phyloP scores from a whole-genome alignment of 2,888 invertebrate genomes.

The Embidobia sp. region DNA sequence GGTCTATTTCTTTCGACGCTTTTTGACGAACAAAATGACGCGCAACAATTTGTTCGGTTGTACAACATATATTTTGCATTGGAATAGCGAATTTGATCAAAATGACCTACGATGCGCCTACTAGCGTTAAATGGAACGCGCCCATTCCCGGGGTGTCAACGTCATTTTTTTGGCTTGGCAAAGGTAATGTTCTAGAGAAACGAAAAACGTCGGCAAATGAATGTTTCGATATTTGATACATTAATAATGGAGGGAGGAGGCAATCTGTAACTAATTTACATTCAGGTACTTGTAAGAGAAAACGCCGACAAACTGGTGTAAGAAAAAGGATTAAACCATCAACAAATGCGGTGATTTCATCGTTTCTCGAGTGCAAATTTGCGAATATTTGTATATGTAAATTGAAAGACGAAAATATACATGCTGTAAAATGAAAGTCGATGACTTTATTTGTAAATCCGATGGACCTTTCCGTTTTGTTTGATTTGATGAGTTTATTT shows the following conservation, averaged over 20 bases:
- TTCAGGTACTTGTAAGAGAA: slow-evolving; percentile 60
- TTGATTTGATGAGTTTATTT: too few species aligned
- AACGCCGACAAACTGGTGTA: slow-evolving; percentile 27
- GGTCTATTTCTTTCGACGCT: too few species aligned
- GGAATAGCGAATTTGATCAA: too few species aligned
- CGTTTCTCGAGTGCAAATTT: slow-evolving; percentile 76
- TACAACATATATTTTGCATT: too few species aligned
- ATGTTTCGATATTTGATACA: slow-evolving; percentile 56
- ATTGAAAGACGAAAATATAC: slow-evolving; percentile 77
- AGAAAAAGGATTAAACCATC: slow-evolving; percentile 55
- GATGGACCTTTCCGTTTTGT: too few species aligned
- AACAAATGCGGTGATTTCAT: slow-evolving; percentile 70
- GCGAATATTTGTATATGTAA: slow-evolving; percentile 79
- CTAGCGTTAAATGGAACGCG: too few species aligned
- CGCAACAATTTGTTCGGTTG: too few species aligned
- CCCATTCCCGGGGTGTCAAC: too few species aligned
- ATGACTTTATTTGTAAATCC: too few species aligned
- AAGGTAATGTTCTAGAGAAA: slow-evolving; percentile 31
- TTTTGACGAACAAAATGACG: too few species aligned
- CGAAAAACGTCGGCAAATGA: slow-evolving; percentile 25
- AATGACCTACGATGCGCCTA: too few species aligned
- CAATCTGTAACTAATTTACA: slow-evolving; percentile 61
- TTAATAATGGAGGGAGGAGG: slow-evolving; percentile 65
- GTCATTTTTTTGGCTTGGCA: slow-evolving; percentile 26
- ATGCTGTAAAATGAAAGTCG: slow-evolving; percentile 38